Conservation (phyloP, 1,140 invertebrate genomes). For the Leptinotarsa defecta region DNA sequence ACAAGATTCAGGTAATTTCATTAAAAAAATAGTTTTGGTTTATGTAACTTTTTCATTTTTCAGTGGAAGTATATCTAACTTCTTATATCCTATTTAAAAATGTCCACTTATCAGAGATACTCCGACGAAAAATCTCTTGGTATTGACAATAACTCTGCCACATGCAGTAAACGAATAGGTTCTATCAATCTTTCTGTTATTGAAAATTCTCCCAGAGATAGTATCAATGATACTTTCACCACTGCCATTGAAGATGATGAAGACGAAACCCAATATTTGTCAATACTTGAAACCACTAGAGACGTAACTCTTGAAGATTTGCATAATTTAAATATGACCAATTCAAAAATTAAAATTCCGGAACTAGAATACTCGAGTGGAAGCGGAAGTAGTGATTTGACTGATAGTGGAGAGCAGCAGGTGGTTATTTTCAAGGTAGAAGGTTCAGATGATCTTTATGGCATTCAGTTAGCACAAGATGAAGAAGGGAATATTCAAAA, state of each 20-base stretch:
- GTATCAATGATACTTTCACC: slow-evolving; percentile 44
- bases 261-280: slow-evolving; percentile 48
- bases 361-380: neutral
- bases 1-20: too few species aligned
- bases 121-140: too few species aligned
- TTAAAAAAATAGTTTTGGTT: too few species aligned
- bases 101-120: too few species aligned
- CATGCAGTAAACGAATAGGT: neutral
- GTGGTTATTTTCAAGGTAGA: slow-evolving; percentile 47
- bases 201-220: slow-evolving; percentile 30
- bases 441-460: slow-evolving; percentile 50
- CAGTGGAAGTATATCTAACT: too few species aligned
- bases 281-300: slow-evolving; percentile 41
- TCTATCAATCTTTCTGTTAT: neutral
- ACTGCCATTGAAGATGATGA: slow-evolving; percentile 42
- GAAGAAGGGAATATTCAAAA: slow-evolving; percentile 48
- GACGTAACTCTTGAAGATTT: slow-evolving; percentile 45
- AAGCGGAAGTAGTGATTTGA: neutral
- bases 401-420: slow-evolving; percentile 30
- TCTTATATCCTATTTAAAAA: too few species aligned
- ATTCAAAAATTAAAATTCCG: slow-evolving; percentile 23
- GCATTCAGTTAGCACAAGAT: slow-evolving; percentile 47
- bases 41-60: too few species aligned
- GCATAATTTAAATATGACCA: slow-evolving; percentile 35
- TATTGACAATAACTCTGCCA: too few species aligned